These are phyloP conservation scores for Frankliniella fusca DNA, from an alignment of 2,888 invertebrate species.

Conservation along the genomic window DNA sequence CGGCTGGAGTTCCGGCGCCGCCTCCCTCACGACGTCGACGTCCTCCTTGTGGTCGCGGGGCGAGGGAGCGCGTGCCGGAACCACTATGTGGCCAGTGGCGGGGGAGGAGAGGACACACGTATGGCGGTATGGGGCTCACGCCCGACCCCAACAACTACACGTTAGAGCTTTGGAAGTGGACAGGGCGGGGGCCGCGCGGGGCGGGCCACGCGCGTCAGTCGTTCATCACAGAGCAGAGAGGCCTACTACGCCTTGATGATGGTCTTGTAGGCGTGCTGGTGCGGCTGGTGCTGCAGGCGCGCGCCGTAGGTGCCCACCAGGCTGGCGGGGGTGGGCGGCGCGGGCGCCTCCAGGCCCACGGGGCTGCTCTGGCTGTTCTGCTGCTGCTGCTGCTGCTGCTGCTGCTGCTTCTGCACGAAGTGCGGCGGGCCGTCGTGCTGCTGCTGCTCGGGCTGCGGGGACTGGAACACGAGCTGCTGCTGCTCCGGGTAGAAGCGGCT, in stretches of 20 bases:
- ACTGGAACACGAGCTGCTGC: conserved; percentile 16
- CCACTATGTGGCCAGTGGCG: neutral
- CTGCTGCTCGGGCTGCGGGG: neutral
- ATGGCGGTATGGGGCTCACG: neutral
- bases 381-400: neutral
- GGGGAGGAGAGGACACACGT: neutral
- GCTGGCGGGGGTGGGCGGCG: conserved; percentile 1
- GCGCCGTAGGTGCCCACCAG: neutral
- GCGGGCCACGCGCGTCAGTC: neutral
- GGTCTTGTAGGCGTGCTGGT: conserved; percentile 20
- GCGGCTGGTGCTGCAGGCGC: neutral
- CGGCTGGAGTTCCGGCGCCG: neutral
- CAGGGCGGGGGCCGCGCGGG: neutral
- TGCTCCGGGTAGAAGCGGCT: conserved; percentile 14
- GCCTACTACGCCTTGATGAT: conserved; percentile 24
- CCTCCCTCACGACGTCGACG: neutral
- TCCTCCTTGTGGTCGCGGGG: neutral
- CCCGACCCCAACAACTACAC: no score
- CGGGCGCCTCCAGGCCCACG: conserved; percentile 1
- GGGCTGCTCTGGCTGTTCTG: neutral
- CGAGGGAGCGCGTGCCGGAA: neutral
- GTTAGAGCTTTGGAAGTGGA: neutral
- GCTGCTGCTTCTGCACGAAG: conserved; percentile 11
- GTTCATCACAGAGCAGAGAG: conserved; percentile 1
- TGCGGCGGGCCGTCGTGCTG: neutral